Percentiles rank a stretch among this genome's conserved stretches.
Evolutionary conservation across 2,113 vertebrate genomes (phyloP).

Genomic region (Maylandia zebra): DNA sequence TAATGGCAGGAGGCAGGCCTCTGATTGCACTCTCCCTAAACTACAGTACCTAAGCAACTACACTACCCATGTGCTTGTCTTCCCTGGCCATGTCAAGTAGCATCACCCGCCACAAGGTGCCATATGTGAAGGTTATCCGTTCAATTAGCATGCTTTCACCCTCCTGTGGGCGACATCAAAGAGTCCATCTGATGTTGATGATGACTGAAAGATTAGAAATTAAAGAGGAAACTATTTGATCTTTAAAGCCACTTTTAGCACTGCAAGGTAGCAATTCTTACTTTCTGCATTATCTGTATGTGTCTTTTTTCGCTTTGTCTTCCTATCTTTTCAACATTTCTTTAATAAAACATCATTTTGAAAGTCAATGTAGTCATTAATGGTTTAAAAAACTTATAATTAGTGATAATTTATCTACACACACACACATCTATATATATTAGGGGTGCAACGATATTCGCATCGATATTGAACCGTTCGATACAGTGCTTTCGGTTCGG

Average conservation of each 20-base stretch:
- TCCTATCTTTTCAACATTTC: background rate
- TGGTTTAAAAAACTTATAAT: background rate
- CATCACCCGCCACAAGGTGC: background rate
- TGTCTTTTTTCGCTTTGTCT: background rate
- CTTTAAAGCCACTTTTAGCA: background rate
- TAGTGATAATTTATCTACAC: background rate
- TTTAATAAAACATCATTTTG: background rate
- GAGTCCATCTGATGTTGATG: background rate
- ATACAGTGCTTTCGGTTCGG: no score
- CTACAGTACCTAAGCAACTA: slow-evolving; percentile 13
- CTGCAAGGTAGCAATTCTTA: background rate
- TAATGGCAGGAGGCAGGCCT: slow-evolving; percentile 37
- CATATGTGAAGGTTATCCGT: background rate
- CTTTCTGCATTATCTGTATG: background rate
- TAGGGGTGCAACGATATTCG: no score
- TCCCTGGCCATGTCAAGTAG: background rate
- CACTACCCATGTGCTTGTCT: slow-evolving; percentile 12
- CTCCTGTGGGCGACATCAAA: background rate
- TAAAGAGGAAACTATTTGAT: background rate
- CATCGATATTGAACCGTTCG: no score
- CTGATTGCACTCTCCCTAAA: slow-evolving; percentile 29
- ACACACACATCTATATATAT: background rate
- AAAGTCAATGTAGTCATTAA: background rate
- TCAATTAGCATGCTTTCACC: background rate
- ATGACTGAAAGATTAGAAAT: slow-evolving; percentile 2